Evolutionary conservation across 1,140 invertebrate species (phyloP), one percentile per base, ranked within the genome.

Genomic region (Calliphora vicina): DNA sequence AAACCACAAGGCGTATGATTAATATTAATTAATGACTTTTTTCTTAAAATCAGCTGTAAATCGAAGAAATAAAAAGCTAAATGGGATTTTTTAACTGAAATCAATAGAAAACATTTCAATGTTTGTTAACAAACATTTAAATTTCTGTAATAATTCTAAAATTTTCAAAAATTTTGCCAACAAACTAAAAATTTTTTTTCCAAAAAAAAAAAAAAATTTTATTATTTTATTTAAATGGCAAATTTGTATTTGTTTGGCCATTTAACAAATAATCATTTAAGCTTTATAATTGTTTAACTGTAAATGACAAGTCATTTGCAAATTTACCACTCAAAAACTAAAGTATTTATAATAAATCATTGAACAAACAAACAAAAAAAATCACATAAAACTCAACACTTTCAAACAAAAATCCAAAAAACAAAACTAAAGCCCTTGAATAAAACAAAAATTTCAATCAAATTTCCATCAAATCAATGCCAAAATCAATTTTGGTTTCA

Each of bases 381-480:
- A 15, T 13, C n/a, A 9, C 13, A 57, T 17, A 17, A 15, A 57
- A 57, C 15, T 57, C 50, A 57, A n/a, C 15, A n/a, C 50, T n/a
- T n/a, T 17, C 5, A 15, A 1, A n/a, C 20, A 9, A 27, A 9
- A 57, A n/a, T 42, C n/a, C 12, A 23, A 43, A 82, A 17, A 72
- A 23, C 9, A 23, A 50, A 82, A 72, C 42, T 43, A 72, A 82
- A 43, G 82, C 42, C 71, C 50, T 43, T 45, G 27, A 25, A 35
- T 74, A 74, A 82, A 71, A 67, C 23, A 82, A 71, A 76, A 82
- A 74, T 74, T 57, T 74, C 82, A 73, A 82, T 82, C 43, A 76
- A 82, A 82, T 82, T 82, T 82, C 82, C 72, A 82, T 82, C 82
- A 82, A 82, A 76, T 82, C 82, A 74, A 76, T 72, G 82, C 71